Evolutionary conservation across 1,140 invertebrate species (phyloP).

Genomic region (Drosophila prosaltans): DNA sequence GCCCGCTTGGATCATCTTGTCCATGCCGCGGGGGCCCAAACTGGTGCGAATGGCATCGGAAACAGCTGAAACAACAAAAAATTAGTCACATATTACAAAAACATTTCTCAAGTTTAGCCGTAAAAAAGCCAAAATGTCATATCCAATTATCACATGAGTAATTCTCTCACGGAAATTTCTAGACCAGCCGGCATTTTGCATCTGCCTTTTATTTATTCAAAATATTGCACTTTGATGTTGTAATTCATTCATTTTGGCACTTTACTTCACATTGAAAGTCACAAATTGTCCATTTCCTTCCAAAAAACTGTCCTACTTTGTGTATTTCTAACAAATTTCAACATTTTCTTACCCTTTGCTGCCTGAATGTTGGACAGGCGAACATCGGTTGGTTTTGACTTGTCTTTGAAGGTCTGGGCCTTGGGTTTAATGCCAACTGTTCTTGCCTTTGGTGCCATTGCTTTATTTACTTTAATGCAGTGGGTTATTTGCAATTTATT

Average conservation of each 20-base stretch:
- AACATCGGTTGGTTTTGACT: conserved; percentile 97
- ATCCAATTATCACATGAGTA: conserved; percentile 76
- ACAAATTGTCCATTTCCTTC: conserved; percentile 24
- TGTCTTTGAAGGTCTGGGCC: conserved; percentile 89
- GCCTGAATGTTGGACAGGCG: conserved; percentile 97
- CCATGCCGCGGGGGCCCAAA: conserved; percentile 99
- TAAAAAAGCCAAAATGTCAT: conserved; percentile 19
- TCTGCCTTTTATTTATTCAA: conserved; percentile 47
- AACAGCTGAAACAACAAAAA: conserved; percentile 89
- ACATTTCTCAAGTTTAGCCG: neutral
- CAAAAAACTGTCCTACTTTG: conserved; percentile 4
- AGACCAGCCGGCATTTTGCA: conserved; percentile 69
- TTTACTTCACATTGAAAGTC: neutral
- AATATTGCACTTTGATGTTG: conserved; percentile 16
- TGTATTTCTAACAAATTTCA: conserved; percentile 14
- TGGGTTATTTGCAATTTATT: conserved; percentile 45
- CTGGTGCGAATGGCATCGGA: conserved; percentile 99
- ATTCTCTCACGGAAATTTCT: conserved; percentile 64
- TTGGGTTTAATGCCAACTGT: conserved; percentile 71
- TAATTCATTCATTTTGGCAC: neutral
- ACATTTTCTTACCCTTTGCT: conserved; percentile 93
- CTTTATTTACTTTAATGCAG: conserved; percentile 41
- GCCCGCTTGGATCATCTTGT: conserved; percentile 99
- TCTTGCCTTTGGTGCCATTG: conserved; percentile 77
- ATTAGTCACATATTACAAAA: conserved; percentile 10